Conservation (phyloP, 2,113 vertebrate species). For the Pteronura brasiliensis region DNA sequence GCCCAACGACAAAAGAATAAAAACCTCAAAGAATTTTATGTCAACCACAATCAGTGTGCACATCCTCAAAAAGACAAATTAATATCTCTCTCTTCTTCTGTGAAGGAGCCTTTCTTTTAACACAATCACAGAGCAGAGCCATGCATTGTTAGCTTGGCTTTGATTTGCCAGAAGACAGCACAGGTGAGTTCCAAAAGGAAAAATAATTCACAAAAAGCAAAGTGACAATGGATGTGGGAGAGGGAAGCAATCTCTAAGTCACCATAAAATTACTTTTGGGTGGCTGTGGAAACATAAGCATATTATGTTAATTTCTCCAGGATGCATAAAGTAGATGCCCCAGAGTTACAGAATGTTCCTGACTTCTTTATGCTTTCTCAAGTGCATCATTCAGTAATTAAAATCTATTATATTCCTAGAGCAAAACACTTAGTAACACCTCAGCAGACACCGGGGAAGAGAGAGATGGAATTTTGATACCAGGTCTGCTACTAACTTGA, state of each 20-base stretch:
- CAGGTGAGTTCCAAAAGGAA: background rate
- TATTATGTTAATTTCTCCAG: background rate
- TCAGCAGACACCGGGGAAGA: conserved; percentile 16
- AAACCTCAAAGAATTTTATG: background rate
- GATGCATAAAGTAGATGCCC: background rate
- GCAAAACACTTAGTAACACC: conserved; percentile 51
- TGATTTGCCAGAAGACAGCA: background rate
- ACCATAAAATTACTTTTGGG: background rate
- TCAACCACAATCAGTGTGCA: background rate
- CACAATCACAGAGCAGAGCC: background rate
- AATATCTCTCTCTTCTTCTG: background rate
- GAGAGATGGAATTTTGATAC: conserved; percentile 38
- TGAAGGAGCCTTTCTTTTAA: background rate
- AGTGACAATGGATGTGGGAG: background rate
- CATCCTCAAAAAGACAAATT: background rate
- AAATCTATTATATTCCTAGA: conserved; percentile 51
- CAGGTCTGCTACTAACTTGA: conserved; percentile 20
- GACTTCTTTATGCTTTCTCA: conserved; percentile 21
- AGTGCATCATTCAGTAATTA: conserved; percentile 37
- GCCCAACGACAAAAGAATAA: background rate
- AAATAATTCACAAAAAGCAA: background rate
- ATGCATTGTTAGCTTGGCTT: background rate
- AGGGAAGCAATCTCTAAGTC: background rate
- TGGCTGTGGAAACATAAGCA: background rate
- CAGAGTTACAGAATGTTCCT: background rate